Evolutionary conservation across 2,797 vertebrate genomes (phyloP), one percentile per base, ranked within the genome.

Genomic region (Salarias fasciatus): DNA sequence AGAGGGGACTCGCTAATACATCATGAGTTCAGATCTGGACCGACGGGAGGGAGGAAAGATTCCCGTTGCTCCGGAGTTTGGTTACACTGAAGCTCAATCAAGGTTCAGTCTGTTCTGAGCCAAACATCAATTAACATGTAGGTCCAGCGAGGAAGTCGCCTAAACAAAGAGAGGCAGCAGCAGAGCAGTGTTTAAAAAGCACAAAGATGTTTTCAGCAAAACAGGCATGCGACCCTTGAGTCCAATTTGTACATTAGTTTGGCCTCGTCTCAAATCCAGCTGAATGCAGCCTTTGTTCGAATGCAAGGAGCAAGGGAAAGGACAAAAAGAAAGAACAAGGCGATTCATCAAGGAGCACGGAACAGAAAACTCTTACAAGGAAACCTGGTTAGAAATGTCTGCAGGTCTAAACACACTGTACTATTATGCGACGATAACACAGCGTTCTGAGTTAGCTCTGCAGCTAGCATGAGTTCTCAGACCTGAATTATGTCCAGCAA

Each of bases 101-200:
- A 57, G 6, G 59, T 71, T 82, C 47, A 69, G 72, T 58, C 55
- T 43, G 53, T 73, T 51, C n/a, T n/a, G n/a, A n/a, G 75, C 71
- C 75, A 77, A 65, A 74, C 53, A 80, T 75, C 63, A 69, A 63
- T 74, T 55, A 73, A n/a, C n/a, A n/a, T n/a, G n/a, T n/a, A n/a
- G n/a, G n/a, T n/a, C n/a, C n/a, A n/a, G n/a, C n/a, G n/a, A n/a
- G n/a, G n/a, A n/a, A n/a, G 47, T 24, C 69, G 64, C 77, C 24
- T 54, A 49, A 77, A 80, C 57, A 74, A 67, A 63, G 69, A 63
- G 69, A 57, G 48, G 52, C 64, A 61, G 56, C 47, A 24, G 40
- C 53, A 14, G 50, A 46, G 58, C 44, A 60, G 63, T 64, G 57
- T 62, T 69, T 33, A 35, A 72, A 43, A 53, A 69, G 35, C 29